phyloP scores from a whole-genome alignment of 2,113 vertebrate genomes.

The Chitala chitala region DNA sequence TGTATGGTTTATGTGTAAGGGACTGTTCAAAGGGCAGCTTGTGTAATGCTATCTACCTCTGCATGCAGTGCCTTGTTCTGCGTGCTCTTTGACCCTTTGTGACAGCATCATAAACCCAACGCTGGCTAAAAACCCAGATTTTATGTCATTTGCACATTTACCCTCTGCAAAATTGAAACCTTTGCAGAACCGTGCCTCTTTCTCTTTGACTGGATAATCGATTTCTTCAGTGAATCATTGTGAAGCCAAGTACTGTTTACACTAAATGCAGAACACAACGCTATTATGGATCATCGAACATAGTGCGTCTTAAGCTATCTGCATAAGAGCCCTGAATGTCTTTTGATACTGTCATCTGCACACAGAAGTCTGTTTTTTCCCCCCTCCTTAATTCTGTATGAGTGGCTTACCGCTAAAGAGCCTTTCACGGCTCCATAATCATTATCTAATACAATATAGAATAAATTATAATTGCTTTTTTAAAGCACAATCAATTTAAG shows the following conservation, averaged over 20 bases:
- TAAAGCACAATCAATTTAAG: conserved; percentile 59
- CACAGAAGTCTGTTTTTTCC: too few species aligned
- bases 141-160: too few species aligned
- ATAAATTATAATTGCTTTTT: conserved; percentile 64
- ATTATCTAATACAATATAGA: conserved; percentile 54
- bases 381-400: conserved; percentile 32
- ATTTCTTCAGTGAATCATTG: not conserved
- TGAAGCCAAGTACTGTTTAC: not conserved
- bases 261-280: not conserved
- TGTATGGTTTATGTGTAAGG: not conserved
- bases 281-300: not conserved
- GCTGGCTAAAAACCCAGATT: not conserved
- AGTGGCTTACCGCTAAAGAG: conserved; percentile 56
- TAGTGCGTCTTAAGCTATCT: conserved; percentile 35
- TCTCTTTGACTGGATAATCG: not conserved
- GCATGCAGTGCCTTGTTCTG: too few species aligned
- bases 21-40: not conserved
- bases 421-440: conserved; percentile 55
- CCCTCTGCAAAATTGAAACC: too few species aligned
- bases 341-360: conserved; percentile 43
- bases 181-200: not conserved
- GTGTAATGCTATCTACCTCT: not conserved
- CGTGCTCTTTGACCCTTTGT: too few species aligned
- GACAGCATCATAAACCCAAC: not conserved
- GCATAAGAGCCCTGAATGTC: conserved; percentile 44